phyloP scores from a whole-genome alignment of 1,140 invertebrate species.

The Holotrichia oblita region DNA sequence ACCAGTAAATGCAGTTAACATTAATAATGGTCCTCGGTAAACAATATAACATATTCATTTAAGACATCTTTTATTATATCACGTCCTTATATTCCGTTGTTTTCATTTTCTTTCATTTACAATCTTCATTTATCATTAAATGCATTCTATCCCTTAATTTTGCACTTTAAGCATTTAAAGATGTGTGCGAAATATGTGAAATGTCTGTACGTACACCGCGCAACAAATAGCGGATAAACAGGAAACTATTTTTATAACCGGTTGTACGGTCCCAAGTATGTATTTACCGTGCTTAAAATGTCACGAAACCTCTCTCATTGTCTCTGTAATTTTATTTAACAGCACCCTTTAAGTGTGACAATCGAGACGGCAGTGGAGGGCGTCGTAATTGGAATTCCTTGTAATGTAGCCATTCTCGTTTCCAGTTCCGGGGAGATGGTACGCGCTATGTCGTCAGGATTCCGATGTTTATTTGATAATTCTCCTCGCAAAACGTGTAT shows the following conservation, averaged over 20 bases:
- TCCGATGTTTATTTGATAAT: background rate
- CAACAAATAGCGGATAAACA: conserved; percentile 3
- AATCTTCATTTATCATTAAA: background rate
- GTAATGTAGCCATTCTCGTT: conserved; percentile 10
- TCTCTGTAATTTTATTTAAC: conserved; percentile 29
- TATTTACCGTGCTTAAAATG: conserved; percentile 28
- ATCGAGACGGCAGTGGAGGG: conserved; percentile 9
- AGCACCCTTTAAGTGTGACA: conserved; percentile 25
- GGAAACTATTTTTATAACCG: conserved; percentile 23
- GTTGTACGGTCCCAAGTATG: conserved; percentile 1
- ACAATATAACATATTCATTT: no score
- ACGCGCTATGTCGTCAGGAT: background rate
- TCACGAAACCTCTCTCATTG: conserved; percentile 28
- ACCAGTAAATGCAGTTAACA: no score
- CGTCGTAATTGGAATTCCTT: conserved; percentile 35
- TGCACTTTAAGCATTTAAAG: background rate
- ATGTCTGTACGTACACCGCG: background rate
- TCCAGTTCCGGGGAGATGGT: background rate
- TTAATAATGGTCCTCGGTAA: no score
- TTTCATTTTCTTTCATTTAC: background rate
- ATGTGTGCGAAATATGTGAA: background rate
- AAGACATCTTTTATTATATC: no score
- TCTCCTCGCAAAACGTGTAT: background rate
- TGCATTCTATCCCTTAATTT: background rate
- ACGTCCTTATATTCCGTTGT: background rate